Conservation (phyloP, 2,888 invertebrate species). For the Tiliacea citrago region DNA sequence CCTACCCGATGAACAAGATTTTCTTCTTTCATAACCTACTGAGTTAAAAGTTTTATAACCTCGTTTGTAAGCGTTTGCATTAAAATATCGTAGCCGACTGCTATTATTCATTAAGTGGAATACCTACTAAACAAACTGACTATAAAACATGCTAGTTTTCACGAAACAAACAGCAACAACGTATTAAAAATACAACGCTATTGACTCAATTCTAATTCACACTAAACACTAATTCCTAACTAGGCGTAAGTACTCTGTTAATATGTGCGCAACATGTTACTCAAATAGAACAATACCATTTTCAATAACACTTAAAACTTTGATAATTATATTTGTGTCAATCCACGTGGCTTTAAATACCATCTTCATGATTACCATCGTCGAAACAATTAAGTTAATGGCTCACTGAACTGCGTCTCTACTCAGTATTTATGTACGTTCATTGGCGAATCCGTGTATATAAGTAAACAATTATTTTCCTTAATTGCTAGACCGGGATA, state of each 20-base stretch:
- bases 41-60: background rate
- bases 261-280: conserved; percentile 26
- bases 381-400: conserved; percentile 86
- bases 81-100: background rate
- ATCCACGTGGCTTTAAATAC: conserved; percentile 54
- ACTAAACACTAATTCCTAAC: conserved; percentile 30
- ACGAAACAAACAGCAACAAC: conserved; percentile 11
- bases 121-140: background rate
- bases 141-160: background rate
- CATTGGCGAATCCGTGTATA: conserved; percentile 83
- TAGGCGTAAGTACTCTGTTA: conserved; percentile 19
- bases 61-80: background rate
- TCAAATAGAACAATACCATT: conserved; percentile 26
- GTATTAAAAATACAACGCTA: conserved; percentile 21
- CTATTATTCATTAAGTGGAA: conserved; percentile 4
- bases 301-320: conserved; percentile 54
- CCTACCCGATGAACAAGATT: background rate
- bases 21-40: background rate
- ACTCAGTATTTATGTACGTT: conserved; percentile 83
- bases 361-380: conserved; percentile 55
- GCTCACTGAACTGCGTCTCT: conserved; percentile 81
- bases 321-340: conserved; percentile 37
- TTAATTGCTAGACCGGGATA: conserved; percentile 84
- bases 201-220: conserved; percentile 23
- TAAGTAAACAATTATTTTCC: conserved; percentile 88